These are phyloP conservation scores for Luehdorfia chinensis DNA, from an alignment of 1,140 invertebrate genomes.

Conservation along the genomic window DNA sequence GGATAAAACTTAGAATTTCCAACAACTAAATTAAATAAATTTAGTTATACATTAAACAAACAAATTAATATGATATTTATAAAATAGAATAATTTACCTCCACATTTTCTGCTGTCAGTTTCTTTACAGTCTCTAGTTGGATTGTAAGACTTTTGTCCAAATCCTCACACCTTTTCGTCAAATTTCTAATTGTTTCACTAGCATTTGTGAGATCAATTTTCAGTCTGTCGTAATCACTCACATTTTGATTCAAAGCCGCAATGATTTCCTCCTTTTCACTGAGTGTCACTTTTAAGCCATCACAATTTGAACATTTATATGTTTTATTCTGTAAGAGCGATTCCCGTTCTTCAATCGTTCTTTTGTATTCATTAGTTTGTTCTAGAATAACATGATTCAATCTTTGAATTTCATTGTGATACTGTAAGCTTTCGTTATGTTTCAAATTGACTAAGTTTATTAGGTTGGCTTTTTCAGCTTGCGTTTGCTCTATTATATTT, in stretches of 20 bases:
- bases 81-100: slow-evolving; percentile 35
- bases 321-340: slow-evolving; percentile 49
- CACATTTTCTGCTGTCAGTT: slow-evolving; percentile 75
- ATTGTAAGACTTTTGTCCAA: slow-evolving; percentile 78
- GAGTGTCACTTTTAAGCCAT: slow-evolving; percentile 38
- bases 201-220: slow-evolving; percentile 42
- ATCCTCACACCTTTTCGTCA: slow-evolving; percentile 79
- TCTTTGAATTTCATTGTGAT: slow-evolving; percentile 89
- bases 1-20: too few species aligned
- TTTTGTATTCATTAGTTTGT: slow-evolving; percentile 73
- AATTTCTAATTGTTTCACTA: slow-evolving; percentile 34
- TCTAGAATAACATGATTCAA: slow-evolving; percentile 79
- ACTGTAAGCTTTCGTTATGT: slow-evolving; percentile 89
- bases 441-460: slow-evolving; percentile 86
- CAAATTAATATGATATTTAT: too few species aligned
- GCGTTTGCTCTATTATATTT: slow-evolving; percentile 58
- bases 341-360: slow-evolving; percentile 74
- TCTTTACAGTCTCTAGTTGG: slow-evolving; percentile 76
- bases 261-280: slow-evolving; percentile 68
- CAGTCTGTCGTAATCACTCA: slow-evolving; percentile 32
- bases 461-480: slow-evolving; percentile 85
- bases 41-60: too few species aligned
- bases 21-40: too few species aligned
- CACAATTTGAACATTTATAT: slow-evolving; percentile 49
- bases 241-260: slow-evolving; percentile 46